Conservation (phyloP, 1,140 invertebrate species). For the Goniozus legneri region DNA sequence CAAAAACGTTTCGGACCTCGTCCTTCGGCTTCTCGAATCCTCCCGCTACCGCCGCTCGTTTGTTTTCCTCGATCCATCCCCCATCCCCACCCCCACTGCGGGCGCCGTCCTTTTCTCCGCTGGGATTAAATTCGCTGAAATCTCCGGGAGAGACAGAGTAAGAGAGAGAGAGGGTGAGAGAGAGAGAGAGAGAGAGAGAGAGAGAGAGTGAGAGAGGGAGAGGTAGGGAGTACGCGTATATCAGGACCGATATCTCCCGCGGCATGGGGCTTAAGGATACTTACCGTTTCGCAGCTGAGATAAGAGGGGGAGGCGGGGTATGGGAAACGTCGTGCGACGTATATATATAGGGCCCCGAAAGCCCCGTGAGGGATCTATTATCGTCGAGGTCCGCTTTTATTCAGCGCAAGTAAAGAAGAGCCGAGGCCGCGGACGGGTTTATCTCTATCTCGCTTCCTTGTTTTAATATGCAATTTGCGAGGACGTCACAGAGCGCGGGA, state of each 20-base stretch:
- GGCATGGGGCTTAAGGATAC: slow-evolving; percentile 23
- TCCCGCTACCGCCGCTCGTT: no score
- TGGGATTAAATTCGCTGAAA: slow-evolving; percentile 20
- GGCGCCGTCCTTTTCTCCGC: slow-evolving; percentile 4
- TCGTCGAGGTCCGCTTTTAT: slow-evolving; percentile 21
- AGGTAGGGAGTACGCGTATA: neutral
- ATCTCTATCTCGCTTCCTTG: neutral
- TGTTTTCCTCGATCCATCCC: no score
- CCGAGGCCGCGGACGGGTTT: no score
- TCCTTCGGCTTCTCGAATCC: neutral
- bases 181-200: neutral
- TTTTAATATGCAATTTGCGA: neutral
- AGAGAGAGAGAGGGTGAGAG: neutral
- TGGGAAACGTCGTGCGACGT: no score
- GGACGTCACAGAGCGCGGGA: no score
- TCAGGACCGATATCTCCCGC: slow-evolving; percentile 23
- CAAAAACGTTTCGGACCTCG: no score
- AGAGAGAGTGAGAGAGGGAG: neutral
- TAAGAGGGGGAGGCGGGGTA: neutral
- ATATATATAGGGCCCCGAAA: neutral
- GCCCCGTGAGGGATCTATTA: slow-evolving; percentile 11
- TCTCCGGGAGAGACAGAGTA: slow-evolving; percentile 5
- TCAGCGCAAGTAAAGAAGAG: slow-evolving; percentile 15
- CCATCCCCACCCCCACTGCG: no score
- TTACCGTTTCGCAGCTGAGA: slow-evolving; percentile 7